Conservation (phyloP, 2,113 vertebrate species). For the Electrona antarctica region DNA sequence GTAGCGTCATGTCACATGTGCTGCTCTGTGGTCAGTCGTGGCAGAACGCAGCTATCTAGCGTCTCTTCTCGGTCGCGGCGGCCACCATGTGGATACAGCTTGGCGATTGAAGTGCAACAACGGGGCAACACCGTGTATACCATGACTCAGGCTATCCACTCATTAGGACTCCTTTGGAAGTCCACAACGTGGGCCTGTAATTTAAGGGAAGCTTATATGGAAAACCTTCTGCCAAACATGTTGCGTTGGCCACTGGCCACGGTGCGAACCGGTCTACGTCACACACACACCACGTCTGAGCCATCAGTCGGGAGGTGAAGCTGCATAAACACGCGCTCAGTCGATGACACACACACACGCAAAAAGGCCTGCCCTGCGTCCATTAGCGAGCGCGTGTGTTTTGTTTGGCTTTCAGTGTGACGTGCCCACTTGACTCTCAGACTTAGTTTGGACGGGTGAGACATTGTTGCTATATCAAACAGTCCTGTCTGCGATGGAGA, state of each 20-base stretch:
- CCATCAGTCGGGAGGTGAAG: constrained; percentile 21
- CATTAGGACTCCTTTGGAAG: constrained; percentile 54
- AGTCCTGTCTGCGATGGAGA: not conserved
- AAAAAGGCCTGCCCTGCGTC: constrained; percentile 3
- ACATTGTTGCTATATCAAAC: not conserved
- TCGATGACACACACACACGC: constrained; percentile 46
- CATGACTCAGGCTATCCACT: constrained; percentile 63
- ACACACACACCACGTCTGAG: constrained; percentile 29
- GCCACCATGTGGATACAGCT: constrained; percentile 51
- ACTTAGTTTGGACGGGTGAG: not conserved
- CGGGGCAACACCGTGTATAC: constrained; percentile 26
- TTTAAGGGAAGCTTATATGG: constrained; percentile 44
- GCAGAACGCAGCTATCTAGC: no score
- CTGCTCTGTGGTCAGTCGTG: constrained; percentile 36
- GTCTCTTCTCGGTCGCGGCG: constrained; percentile 42
- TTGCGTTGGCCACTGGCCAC: constrained; percentile 10
- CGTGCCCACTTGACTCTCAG: not conserved
- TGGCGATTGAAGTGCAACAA: constrained; percentile 50
- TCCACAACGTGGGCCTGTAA: constrained; percentile 53
- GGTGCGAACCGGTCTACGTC: constrained; percentile 45
- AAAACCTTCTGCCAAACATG: constrained; percentile 24
- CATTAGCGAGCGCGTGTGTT: constrained; percentile 13
- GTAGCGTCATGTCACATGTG: constrained; percentile 50
- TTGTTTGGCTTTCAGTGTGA: no score
- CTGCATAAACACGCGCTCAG: constrained; percentile 45